These are phyloP conservation scores for Sardina pilchardus DNA, from an alignment of 2,113 vertebrate genomes.

Conservation along the genomic window DNA sequence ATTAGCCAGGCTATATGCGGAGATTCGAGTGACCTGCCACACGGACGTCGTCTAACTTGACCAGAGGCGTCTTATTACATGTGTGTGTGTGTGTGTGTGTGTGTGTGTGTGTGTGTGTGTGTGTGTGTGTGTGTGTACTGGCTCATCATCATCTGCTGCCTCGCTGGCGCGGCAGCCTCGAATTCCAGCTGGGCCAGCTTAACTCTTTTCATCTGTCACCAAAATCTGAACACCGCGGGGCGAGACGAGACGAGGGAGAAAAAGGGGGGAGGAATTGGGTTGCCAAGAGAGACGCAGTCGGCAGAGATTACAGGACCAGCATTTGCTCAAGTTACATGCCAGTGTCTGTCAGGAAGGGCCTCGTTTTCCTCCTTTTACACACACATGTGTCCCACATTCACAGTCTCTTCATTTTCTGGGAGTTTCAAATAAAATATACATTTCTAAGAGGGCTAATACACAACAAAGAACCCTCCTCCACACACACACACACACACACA, in stretches of 20 bases:
- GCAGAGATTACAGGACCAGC: slow-evolving; percentile 59
- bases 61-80: slow-evolving; percentile 34
- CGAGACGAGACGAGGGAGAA: slow-evolving; percentile 26
- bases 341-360: slow-evolving; percentile 43
- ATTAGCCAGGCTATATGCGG: slow-evolving; percentile 18
- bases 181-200: slow-evolving; percentile 57
- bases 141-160: slow-evolving; percentile 28
- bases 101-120: slow-evolving; percentile 20
- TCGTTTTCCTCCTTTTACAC: slow-evolving; percentile 27
- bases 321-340: slow-evolving; percentile 52
- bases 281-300: slow-evolving; percentile 34
- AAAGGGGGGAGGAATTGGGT: background rate
- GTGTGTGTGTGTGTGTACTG: slow-evolving; percentile 12
- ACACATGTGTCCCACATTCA: background rate
- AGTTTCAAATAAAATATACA: background rate
- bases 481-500: no score
- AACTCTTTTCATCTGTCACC: slow-evolving; percentile 60
- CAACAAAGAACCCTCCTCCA: background rate
- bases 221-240: slow-evolving; percentile 63
- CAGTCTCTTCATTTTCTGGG: background rate
- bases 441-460: background rate
- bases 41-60: background rate
- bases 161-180: slow-evolving; percentile 31
- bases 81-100: slow-evolving; percentile 20
- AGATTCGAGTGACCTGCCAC: background rate